Evolutionary conservation across 2,888 invertebrate species (phyloP).

Genomic region (Beris chalybata): DNA sequence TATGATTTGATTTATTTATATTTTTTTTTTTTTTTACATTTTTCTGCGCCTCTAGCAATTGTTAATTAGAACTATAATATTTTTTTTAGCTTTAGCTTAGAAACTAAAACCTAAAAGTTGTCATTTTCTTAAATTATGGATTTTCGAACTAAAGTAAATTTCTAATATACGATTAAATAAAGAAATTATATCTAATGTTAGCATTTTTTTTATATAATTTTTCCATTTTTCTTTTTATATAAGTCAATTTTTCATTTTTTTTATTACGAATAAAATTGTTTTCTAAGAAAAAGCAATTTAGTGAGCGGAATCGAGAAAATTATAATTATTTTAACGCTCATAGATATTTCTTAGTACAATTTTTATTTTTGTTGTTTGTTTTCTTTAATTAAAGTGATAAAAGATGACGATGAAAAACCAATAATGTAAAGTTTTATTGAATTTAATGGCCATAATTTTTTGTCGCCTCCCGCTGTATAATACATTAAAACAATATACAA

Average conservation of each 20-base stretch:
- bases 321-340: too few relatives aligned
- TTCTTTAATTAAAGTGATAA: too few relatives aligned
- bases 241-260: background rate
- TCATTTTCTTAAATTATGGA: constrained; percentile 36
- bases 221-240: background rate
- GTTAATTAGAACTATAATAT: constrained; percentile 35
- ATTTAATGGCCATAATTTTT: constrained; percentile 21
- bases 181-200: constrained; percentile 25
- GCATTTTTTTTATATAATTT: constrained; percentile 17
- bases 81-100: constrained; percentile 28
- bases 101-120: constrained; percentile 36
- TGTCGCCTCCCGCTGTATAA: constrained; percentile 9
- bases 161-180: constrained; percentile 35
- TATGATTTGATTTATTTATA: constrained; percentile 33
- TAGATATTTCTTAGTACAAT: too few relatives aligned
- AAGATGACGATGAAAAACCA: too few relatives aligned
- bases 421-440: too few relatives aligned
- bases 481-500: constrained; percentile 15
- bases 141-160: constrained; percentile 36
- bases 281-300: constrained; percentile 6
- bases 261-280: constrained; percentile 7
- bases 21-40: constrained; percentile 36
- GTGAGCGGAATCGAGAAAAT: background rate
- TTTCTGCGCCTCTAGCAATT: constrained; percentile 38
- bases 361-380: too few relatives aligned